These are phyloP conservation scores for Channallabes apus DNA, from an alignment of 2,797 vertebrate species.

Conservation along the genomic window DNA sequence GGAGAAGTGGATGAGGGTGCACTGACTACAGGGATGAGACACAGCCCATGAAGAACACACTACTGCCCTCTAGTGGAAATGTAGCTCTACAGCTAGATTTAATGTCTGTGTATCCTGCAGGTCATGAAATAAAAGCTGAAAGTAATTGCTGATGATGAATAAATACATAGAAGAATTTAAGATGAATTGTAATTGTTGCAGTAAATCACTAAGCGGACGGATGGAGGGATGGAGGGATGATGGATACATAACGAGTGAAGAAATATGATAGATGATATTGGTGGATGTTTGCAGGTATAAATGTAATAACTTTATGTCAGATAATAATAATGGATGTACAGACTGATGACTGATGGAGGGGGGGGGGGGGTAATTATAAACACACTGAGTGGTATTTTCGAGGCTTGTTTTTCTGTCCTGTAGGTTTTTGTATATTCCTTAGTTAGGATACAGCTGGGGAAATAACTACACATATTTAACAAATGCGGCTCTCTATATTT, in stretches of 20 bases:
- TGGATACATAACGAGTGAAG: not conserved
- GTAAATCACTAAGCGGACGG: not conserved
- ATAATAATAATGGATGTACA: not conserved
- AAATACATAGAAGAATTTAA: not conserved
- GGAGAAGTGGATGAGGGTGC: not conserved
- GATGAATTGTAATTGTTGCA: not conserved
- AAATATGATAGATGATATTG: not conserved
- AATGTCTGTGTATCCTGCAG: not conserved
- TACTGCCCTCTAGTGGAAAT: not conserved
- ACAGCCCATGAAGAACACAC: not conserved
- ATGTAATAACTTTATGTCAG: not conserved
- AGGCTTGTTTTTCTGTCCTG: not conserved
- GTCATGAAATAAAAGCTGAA: not conserved
- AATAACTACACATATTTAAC: not conserved
- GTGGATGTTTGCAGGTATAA: not conserved
- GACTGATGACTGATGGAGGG: not conserved
- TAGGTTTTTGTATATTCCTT: not conserved
- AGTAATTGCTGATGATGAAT: not conserved
- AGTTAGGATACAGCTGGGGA: not conserved
- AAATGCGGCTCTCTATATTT: not conserved
- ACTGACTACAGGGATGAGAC: not conserved
- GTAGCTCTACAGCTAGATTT: not conserved
- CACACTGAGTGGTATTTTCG: not conserved
- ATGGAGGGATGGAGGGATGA: not conserved
- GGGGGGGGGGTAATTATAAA: not conserved